These are phyloP conservation scores for Trochalopteron elliotii DNA, from an alignment of 2,113 vertebrate species.

Conservation along the genomic window DNA sequence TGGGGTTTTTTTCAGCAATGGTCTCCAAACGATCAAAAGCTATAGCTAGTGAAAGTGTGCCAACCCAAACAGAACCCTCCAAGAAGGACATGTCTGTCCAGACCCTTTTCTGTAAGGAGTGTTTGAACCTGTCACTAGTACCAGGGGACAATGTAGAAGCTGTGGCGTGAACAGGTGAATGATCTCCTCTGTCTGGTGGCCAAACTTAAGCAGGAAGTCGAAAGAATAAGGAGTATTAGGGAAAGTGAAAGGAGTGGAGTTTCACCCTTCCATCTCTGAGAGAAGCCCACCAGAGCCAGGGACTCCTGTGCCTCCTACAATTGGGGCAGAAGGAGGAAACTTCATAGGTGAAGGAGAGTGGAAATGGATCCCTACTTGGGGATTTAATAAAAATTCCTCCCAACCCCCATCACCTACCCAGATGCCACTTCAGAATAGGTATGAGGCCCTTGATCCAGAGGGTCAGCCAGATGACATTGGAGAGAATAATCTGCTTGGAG, in stretches of 20 bases:
- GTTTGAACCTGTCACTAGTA: background rate
- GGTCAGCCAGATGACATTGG: background rate
- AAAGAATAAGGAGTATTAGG: background rate
- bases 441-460: background rate
- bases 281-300: background rate
- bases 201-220: background rate
- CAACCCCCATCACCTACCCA: background rate
- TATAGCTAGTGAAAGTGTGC: background rate
- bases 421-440: background rate
- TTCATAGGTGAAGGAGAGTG: background rate
- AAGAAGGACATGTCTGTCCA: background rate
- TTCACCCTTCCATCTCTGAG: background rate
- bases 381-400: background rate
- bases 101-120: background rate
- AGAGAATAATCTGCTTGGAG: background rate
- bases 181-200: background rate
- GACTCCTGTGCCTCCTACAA: background rate
- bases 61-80: background rate
- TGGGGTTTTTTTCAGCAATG: background rate
- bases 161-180: background rate
- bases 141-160: background rate
- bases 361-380: background rate
- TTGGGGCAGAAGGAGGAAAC: background rate
- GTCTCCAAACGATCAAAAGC: background rate
- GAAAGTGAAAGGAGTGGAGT: background rate